Evolutionary conservation across 2,888 invertebrate genomes (phyloP), one percentile per base, ranked within the genome.

Genomic region (Melikaiella ostensackeni): DNA sequence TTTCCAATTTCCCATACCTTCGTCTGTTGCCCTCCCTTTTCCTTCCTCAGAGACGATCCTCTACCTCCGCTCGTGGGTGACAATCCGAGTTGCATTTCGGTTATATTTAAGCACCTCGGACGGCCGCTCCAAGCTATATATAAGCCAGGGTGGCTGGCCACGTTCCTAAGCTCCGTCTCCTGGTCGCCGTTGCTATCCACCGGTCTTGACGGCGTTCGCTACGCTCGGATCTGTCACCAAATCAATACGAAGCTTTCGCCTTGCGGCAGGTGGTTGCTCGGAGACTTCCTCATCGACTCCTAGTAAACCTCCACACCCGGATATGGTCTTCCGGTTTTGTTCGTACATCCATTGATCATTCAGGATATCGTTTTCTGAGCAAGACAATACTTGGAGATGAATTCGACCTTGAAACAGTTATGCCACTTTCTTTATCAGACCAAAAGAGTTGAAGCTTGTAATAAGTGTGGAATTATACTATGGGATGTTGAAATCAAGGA

Each of bases 231-330:
- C 85, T 84, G 85, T 87, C 87, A 85, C 82, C 85, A 82, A 89
- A 89, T 90, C 89, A 86, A 90, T 89, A 89, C 86, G 83, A 83
- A 84, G 84, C 84, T 84, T 83, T 84, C 84, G 84, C 84, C 82
- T 83, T 77, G 81, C 79, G 78, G 81, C 81, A 80, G 81, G 81
- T 80, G 81, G 81, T 80, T 80, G 81, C 74, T 63, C 30, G n/a
- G 42, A 19, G 50, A 50, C 66, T 70, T 70, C 50, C 66, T 70
- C 66, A 46, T 70, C 70, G 46, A n/a, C 46, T 70, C 70, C 50
- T 50, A n/a, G 66, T n/a, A 50, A 70, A 46, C 50, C 66, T 70
- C 30, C 30, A 50, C 27, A 70, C 46, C 50, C 66, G 66, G 66
- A 70, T 50, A 70, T 66, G 3, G 3, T 38, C 46, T 30, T 70